phyloP scores from a whole-genome alignment of 2,888 invertebrate species.

The Lasioglossum calceatum region DNA sequence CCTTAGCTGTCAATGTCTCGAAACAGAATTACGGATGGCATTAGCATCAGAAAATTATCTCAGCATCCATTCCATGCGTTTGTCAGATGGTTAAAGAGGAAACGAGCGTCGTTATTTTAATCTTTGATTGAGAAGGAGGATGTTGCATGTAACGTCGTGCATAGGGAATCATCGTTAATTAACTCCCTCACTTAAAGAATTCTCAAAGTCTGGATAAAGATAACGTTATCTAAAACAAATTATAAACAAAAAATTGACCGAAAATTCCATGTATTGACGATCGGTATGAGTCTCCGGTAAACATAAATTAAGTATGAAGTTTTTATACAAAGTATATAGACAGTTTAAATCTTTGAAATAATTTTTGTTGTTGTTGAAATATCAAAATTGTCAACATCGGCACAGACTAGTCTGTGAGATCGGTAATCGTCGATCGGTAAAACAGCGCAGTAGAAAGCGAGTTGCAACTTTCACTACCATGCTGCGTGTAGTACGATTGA shows the following conservation, averaged over 20 bases:
- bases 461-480: constrained; percentile 53
- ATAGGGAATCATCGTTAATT: background rate
- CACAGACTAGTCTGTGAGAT: too few relatives aligned
- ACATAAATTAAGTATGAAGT: background rate
- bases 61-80: constrained; percentile 37
- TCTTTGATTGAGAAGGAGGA: constrained; percentile 51
- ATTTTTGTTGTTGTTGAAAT: background rate
- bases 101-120: constrained; percentile 39
- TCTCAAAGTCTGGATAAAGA: background rate
- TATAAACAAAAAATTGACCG: background rate
- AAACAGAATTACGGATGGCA: constrained; percentile 3
- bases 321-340: background rate
- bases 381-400: background rate
- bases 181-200: background rate
- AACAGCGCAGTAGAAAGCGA: constrained; percentile 52
- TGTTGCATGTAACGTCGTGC: constrained; percentile 41
- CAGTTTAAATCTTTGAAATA: background rate
- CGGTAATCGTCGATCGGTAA: constrained; percentile 54
- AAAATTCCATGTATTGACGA: background rate
- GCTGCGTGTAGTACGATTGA: constrained; percentile 27
- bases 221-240: background rate
- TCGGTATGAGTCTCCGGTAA: background rate
- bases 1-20: background rate
- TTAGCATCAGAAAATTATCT: constrained; percentile 44
- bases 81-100: constrained; percentile 28